Evolutionary conservation across 53 echinoderm and acorn worm species (phyloP).

Genomic region (Holothuria leucospilota): DNA sequence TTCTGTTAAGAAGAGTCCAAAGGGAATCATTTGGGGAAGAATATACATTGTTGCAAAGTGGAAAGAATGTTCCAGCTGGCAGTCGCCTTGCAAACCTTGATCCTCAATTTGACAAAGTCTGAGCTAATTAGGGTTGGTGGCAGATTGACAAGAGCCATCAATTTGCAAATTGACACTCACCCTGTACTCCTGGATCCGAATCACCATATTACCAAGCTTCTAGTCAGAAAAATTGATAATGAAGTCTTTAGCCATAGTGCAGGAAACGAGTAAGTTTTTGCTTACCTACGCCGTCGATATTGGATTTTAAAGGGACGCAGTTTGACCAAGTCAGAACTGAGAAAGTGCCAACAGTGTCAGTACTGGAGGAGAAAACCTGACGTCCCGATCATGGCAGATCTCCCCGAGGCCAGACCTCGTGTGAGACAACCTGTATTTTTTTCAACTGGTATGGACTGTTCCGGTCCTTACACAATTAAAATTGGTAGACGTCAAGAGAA

Average conservation of each 20-base stretch:
- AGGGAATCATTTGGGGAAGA: conserved; percentile 23
- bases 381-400: conserved; percentile 61
- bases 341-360: conserved; percentile 50
- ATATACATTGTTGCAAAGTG: not conserved
- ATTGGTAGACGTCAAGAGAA: conserved; percentile 41
- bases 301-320: conserved; percentile 51
- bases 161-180: conserved; percentile 18
- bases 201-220: conserved; percentile 44
- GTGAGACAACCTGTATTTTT: conserved; percentile 58
- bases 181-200: conserved; percentile 34
- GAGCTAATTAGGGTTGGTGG: conserved; percentile 49
- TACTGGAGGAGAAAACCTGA: conserved; percentile 36
- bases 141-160: conserved; percentile 26
- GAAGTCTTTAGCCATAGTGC: conserved; percentile 50
- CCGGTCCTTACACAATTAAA: conserved; percentile 50
- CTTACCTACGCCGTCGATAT: conserved; percentile 30
- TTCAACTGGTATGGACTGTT: conserved; percentile 66
- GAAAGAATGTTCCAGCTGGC: not conserved
- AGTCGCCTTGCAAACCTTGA: conserved; percentile 23
- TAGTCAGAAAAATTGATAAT: conserved; percentile 28
- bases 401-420: conserved; percentile 45
- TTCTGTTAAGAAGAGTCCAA: conserved; percentile 38
- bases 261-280: conserved; percentile 42
- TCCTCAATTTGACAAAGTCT: conserved; percentile 30
- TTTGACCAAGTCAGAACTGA: conserved; percentile 35